phyloP scores from a whole-genome alignment of 2,888 invertebrate genomes.

The Phalera bucephala region DNA sequence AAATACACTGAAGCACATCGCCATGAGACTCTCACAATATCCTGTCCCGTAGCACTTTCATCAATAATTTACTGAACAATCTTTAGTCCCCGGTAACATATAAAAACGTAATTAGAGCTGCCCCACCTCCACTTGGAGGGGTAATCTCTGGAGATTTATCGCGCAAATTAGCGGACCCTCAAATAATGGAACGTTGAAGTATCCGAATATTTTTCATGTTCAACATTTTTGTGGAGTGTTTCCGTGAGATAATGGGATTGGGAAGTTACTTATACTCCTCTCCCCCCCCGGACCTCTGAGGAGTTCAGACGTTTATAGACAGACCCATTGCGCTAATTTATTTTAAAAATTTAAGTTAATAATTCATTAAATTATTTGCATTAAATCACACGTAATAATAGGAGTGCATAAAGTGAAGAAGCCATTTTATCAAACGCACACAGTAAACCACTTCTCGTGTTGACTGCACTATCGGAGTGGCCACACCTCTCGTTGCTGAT shows the following conservation, averaged over 20 bases:
- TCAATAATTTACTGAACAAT: constrained; percentile 1
- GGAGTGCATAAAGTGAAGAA: too few relatives aligned
- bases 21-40: background rate
- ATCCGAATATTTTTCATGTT: constrained; percentile 4
- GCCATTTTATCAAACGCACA: too few relatives aligned
- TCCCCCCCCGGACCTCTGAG: too few relatives aligned
- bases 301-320: too few relatives aligned
- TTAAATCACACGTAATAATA: too few relatives aligned
- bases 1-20: too few relatives aligned
- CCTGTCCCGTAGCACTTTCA: background rate
- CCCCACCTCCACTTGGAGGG: constrained; percentile 22
- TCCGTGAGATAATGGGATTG: constrained; percentile 1
- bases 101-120: constrained; percentile 41
- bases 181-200: constrained; percentile 17
- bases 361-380: too few relatives aligned
- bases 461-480: too few relatives aligned
- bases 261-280: background rate
- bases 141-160: constrained; percentile 43
- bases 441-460: too few relatives aligned
- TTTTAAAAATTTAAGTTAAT: too few relatives aligned
- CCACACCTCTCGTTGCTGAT: too few relatives aligned
- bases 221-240: constrained; percentile 2
- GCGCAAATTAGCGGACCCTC: constrained; percentile 37
- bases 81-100: constrained; percentile 5
- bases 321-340: too few relatives aligned